A percentile compares a stretch with the other conserved stretches of the same genome.
phyloP scores from a whole-genome alignment of 2,888 invertebrate species.

The Tipula confusa region DNA sequence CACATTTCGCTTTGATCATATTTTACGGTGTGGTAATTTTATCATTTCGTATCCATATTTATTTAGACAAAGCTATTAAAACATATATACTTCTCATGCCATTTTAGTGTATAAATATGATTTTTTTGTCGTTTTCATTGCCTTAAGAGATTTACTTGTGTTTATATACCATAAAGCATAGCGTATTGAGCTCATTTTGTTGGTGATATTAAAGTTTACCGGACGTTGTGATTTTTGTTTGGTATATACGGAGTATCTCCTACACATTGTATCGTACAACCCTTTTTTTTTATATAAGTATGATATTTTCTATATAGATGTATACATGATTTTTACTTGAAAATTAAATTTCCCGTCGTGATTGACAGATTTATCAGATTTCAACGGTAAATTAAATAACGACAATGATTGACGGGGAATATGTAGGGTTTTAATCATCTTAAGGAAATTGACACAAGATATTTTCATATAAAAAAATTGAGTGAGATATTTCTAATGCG shows the following conservation, averaged over 20 bases:
- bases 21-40: constrained; percentile 12
- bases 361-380: constrained; percentile 12
- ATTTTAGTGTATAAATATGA: background rate
- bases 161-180: background rate
- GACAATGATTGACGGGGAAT: background rate
- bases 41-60: background rate
- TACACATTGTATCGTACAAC: background rate
- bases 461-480: background rate
- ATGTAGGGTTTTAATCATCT: background rate
- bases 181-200: background rate
- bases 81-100: background rate
- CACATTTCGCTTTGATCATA: background rate
- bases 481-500: background rate
- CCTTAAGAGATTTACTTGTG: background rate
- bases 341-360: background rate
- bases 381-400: background rate
- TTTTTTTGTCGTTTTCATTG: background rate
- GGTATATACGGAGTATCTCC: background rate
- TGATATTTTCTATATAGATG: background rate
- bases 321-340: background rate
- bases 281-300: background rate
- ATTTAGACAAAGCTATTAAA: background rate
- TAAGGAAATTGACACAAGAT: background rate
- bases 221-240: background rate
- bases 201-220: background rate